A percentile compares a stretch with the other conserved stretches of the same genome.
Conservation (phyloP, 2,888 invertebrate species). For the Odontothrips loti region DNA sequence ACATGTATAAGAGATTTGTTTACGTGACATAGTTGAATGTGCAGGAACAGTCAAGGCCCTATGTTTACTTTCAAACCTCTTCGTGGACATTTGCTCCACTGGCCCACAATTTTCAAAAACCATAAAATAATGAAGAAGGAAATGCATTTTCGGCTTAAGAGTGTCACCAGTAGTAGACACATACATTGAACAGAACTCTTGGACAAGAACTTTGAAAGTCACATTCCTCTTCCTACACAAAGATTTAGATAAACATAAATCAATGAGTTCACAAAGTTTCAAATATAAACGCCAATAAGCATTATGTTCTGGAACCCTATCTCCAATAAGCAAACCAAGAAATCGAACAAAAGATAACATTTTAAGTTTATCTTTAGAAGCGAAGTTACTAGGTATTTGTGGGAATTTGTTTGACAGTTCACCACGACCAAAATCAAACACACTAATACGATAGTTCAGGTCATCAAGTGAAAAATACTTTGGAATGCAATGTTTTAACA, state of each 20-base stretch:
- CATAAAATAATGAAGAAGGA: background rate
- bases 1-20: background rate
- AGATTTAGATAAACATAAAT: background rate
- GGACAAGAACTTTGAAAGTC: background rate
- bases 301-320: background rate
- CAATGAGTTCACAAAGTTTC: background rate
- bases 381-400: background rate
- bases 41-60: background rate
- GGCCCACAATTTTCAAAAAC: background rate
- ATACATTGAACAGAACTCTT: constrained; percentile 6
- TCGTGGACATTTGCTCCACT: background rate
- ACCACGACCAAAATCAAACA: background rate
- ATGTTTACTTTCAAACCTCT: background rate
- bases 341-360: background rate
- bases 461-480: background rate
- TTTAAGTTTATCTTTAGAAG: background rate
- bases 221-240: background rate
- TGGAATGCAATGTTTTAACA: background rate
- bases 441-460: background rate
- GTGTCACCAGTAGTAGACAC: constrained; percentile 7
- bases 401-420: background rate
- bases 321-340: background rate
- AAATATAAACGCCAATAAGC: background rate
- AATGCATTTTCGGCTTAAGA: background rate
- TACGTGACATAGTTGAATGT: background rate